Base-by-base conservation (phyloP, 2,888 invertebrate species). In the Therioaphis trifolii region DNA sequence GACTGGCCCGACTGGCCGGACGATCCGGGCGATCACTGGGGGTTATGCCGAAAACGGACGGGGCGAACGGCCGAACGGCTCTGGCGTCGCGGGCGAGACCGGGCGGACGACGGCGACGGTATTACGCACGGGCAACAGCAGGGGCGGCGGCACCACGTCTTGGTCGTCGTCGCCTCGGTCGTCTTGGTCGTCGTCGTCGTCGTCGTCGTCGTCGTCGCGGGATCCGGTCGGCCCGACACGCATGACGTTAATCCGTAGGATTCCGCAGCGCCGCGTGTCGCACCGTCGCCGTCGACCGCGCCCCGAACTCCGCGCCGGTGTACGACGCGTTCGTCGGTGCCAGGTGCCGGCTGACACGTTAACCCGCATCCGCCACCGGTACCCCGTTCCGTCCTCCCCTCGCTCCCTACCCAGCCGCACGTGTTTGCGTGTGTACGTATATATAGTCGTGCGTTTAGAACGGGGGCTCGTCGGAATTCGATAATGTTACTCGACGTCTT, bases 301-400 rank as follows among this genome's bases (percentile, higher is more conserved):
- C 74, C 14, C 15, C 18, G 12, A n/a, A n/a, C n/a, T n/a, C n/a
- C 43, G 9, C 5, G 18, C n/a, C 14, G n/a, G n/a, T n/a, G n/a
- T n/a, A n/a, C n/a, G n/a, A n/a, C n/a, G n/a, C 14, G 12, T 5
- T 2, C 15, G 35, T n/a, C n/a, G 40, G 79, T 79, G 69, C 61
- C 71, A 46, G 80, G 71, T 14, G 43, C 80, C 46, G 71, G 58
- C 5, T 1, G 71, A n/a, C 72, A 80, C 80, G 71, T 9, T 80
- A 72, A 80, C 80, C 71, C 43, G 58, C 61, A 66, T 80, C 68
- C 78, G 35, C 55, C 40, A 58, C 21, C 2, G 52, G 12, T 24
- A n/a, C 43, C 5, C 21, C 15, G 7, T 1, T 21, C n/a, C 11
- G 11, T n/a, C 43, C 43, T 21, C n/a, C 43, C 68, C 2, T 18